Base-by-base conservation (phyloP, 2,888 invertebrate species). In the Drosophila paranaensis region DNA sequence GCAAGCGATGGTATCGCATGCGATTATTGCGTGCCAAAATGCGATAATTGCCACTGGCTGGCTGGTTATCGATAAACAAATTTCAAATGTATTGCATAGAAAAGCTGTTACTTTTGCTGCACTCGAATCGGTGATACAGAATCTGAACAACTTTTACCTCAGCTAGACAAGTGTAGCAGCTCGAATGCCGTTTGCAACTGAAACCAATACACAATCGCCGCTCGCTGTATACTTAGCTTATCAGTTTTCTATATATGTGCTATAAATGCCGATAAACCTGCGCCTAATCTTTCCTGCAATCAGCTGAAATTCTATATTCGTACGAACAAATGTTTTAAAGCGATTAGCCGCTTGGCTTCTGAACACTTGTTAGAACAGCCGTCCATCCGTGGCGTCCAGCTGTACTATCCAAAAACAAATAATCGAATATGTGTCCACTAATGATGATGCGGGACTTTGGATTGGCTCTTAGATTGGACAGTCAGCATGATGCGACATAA, bases 121-220 rank as follows among this genome's bases (percentile, higher is more conserved):
- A n/a, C n/a, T n/a, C n/a, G n/a, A n/a, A n/a, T n/a, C n/a, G n/a
- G n/a, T 33, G 9, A 37, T 37, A 4, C 25, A 2, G 1, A 1
- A 6, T n/a, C 35, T 37, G 45, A 10, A 48, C 27, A 6, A 51
- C 3, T 30, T 40, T 64, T 63, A 64, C 71, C 65, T 64, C n/a
- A 65, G 69, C 45, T 51, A 67, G 57, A 68, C 82, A 88, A 88
- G 71, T 80, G 77, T 73, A 35, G 55, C 57, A 82, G 77, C 68
- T 39, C 42, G 68, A 77, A 68, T 64, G 58, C 71, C 86, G 71
- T 51, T 60, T 51, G 40, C 8, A 53, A 83, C 88, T 83, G 69
- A 83, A 67, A 13, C 13, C 13, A 57, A 51, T 43, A 25, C 43
- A 50, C 60, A n/a, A 11, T n/a, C 35, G 43, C 58, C 54, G 39